These are phyloP conservation scores for Chrysomallon squamiferum DNA, from an alignment of 1,140 invertebrate genomes.

Conservation along the genomic window DNA sequence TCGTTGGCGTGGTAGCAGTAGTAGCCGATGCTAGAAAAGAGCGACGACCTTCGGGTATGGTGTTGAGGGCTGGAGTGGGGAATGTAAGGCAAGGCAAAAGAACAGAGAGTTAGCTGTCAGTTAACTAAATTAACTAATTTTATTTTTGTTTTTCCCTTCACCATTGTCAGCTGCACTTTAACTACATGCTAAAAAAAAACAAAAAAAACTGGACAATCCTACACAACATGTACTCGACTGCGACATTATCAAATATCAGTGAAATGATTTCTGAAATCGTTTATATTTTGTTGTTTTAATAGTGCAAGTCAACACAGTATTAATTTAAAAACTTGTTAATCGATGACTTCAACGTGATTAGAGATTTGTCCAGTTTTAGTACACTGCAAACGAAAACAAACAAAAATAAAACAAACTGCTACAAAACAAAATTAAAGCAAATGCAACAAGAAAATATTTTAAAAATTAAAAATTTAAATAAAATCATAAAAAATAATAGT, in stretches of 20 bases:
- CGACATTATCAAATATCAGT: no score
- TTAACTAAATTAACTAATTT: background rate
- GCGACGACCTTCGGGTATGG: slow-evolving; percentile 55
- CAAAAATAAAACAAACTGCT: background rate
- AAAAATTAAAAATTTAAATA: background rate
- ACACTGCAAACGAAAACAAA: background rate
- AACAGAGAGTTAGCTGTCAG: slow-evolving; percentile 19
- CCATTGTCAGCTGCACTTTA: slow-evolving; percentile 18
- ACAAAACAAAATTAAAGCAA: background rate
- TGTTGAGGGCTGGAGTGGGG: slow-evolving; percentile 45
- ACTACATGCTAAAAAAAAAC: background rate
- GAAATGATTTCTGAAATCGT: no score
- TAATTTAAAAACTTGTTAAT: no score
- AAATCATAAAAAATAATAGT: background rate
- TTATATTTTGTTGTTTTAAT: no score
- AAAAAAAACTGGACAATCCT: background rate
- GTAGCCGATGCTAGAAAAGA: slow-evolving; percentile 55
- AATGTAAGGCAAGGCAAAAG: slow-evolving; percentile 23
- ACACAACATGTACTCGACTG: no score
- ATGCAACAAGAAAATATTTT: background rate
- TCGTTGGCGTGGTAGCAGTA: slow-evolving; percentile 32
- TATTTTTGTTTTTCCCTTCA: no score
- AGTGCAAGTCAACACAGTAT: no score
- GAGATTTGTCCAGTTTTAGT: background rate
- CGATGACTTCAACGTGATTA: no score